A percentile compares a stretch with the other conserved stretches of the same genome.
Conservation (phyloP, 2,113 vertebrate genomes). For the Solea solea region DNA sequence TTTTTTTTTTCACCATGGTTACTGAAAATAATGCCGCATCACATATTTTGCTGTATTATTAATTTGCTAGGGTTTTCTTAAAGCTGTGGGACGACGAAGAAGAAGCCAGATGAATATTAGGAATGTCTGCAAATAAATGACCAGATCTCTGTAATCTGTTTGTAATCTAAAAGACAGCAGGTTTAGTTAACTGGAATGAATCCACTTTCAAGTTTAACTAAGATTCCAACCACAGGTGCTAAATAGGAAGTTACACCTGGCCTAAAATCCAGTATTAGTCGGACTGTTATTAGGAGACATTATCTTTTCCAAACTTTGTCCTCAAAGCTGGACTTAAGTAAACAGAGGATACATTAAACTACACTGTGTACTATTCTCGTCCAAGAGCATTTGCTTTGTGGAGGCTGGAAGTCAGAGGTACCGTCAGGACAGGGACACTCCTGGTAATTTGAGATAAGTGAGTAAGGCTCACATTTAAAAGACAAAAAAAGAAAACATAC, state of each 20-base stretch:
- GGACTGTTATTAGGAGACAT: background rate
- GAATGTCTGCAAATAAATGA: no score
- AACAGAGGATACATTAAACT: background rate
- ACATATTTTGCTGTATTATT: background rate
- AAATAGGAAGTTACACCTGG: background rate
- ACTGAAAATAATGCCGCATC: background rate
- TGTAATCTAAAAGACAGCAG: background rate
- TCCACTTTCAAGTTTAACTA: no score
- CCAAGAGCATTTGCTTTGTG: constrained; percentile 17
- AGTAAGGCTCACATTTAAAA: background rate
- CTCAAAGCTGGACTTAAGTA: background rate
- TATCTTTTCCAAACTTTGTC: background rate
- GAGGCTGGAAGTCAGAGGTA: constrained; percentile 12
- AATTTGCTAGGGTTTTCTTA: no score
- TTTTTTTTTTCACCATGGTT: no score
- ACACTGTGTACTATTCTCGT: constrained; percentile 20
- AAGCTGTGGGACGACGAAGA: no score
- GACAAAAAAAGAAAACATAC: background rate
- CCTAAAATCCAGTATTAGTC: background rate
- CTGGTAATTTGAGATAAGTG: constrained; percentile 23
- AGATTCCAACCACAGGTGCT: no score
- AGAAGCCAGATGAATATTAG: no score
- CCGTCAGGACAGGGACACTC: constrained; percentile 14
- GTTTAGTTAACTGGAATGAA: no score
- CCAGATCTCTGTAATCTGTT: background rate